Evolutionary conservation across 1,140 invertebrate genomes (phyloP), one percentile per base, ranked within the genome.

Genomic region (Hyposmocoma kahamanoa): DNA sequence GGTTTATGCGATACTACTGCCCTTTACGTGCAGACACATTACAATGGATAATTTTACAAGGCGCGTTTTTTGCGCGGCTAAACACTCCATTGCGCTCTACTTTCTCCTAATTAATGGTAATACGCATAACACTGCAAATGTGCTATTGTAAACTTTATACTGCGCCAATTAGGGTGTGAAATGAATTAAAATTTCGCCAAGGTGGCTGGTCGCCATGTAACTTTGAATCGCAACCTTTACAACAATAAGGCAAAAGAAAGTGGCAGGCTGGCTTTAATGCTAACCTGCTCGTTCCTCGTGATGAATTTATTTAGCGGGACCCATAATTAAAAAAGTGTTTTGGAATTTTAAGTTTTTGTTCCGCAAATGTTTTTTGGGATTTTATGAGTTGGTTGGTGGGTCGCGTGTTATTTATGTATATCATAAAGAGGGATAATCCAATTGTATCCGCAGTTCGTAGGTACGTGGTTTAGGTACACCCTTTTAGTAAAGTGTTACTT

Each of bases 41-140:
- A 55, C 46, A 53, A 47, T 48, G 47, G 50, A 21, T 55, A 21
- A 21, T 58, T 64, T 63, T 62, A 49, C 49, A 41, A 51, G 28
- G 32, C 20, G 13, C 34, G 34, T 44, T 43, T 69, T 74, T 68
- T 71, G 46, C 54, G 20, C 26, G 22, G 18, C 41, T 56, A 46
- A 51, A 55, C 58, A 61, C 56, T 56, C 50, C 47, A 55, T 56
- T 57, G 57, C 46, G 17, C 47, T 49, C 55, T 53, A 61, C 72
- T 75, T 75, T 75, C 72, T 51, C 67, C 59, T 70, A 64, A 66
- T 67, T 66, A 67, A 61, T 67, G 58, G 48, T 62, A 63, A 69
- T 65, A 46, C 45, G 47, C 32, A 17, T 17, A 17, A 36, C 32
- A 8, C 13, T 36, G 32, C 10, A 36, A n/a, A 13, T 17, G 32